Conservation (phyloP, 64 coral and sea anemone genomes). For the Porites australiensis region DNA sequence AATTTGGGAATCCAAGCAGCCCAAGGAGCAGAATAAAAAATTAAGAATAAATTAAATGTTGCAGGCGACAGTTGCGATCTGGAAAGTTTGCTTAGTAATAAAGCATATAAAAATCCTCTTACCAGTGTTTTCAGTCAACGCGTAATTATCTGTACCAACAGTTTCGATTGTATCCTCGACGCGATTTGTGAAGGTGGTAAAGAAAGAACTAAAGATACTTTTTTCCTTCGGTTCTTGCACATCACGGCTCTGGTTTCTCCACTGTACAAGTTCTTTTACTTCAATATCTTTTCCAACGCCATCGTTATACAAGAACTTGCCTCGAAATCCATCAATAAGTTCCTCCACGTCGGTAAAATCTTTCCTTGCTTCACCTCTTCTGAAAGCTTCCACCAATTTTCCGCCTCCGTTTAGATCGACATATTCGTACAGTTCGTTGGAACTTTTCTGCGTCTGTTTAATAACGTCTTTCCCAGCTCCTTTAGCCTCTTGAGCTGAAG, state of each 20-base stretch:
- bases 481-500: conserved; percentile 59
- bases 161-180: neutral
- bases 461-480: conserved; percentile 92
- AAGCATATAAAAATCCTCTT: neutral
- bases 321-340: conserved; percentile 60
- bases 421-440: conserved; percentile 68
- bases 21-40: neutral
- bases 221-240: conserved; percentile 4
- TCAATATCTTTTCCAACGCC: conserved; percentile 74
- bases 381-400: conserved; percentile 70
- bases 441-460: conserved; percentile 81
- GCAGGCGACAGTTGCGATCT: neutral
- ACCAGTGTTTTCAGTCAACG: neutral
- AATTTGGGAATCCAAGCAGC: too few species aligned
- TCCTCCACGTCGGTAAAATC: conserved; percentile 72
- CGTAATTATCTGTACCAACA: conserved; percentile 22
- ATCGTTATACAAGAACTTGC: conserved; percentile 77
- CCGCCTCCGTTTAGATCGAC: conserved; percentile 78
- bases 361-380: conserved; percentile 67
- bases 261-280: conserved; percentile 60
- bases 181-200: conserved; percentile 4
- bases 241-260: conserved; percentile 63
- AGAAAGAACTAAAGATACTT: neutral
- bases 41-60: neutral
- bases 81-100: neutral